Conservation (phyloP, 2,797 vertebrate genomes). For the Peromyscus eremicus region DNA sequence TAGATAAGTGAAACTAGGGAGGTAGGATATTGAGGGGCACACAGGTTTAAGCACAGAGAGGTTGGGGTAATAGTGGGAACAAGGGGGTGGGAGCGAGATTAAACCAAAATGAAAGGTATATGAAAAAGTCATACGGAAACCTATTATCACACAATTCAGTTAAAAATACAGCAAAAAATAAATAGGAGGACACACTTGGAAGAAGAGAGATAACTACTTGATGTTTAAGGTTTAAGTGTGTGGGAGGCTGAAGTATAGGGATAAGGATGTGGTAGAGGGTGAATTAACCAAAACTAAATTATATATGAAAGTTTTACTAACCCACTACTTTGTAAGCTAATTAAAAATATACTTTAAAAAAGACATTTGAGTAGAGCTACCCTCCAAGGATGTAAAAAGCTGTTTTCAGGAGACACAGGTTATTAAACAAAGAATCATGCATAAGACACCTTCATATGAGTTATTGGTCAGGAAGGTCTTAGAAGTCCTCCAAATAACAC, state of each 20-base stretch:
- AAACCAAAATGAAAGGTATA: not conserved
- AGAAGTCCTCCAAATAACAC: not conserved
- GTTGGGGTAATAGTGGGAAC: not conserved
- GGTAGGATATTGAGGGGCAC: not conserved
- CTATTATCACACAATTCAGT: not conserved
- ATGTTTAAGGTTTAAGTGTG: not conserved
- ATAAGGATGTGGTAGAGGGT: not conserved
- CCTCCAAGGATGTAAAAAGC: not conserved
- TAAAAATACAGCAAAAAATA: not conserved
- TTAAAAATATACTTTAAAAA: not conserved
- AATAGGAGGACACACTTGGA: not conserved
- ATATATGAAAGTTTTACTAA: not conserved
- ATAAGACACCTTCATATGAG: no score
- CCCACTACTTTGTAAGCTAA: not conserved
- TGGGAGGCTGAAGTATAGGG: not conserved
- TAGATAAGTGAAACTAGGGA: not conserved
- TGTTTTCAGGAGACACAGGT: not conserved
- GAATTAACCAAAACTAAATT: not conserved
- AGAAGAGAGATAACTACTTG: not conserved
- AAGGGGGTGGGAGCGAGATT: accelerated
- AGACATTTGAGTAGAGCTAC: not conserved
- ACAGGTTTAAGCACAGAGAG: not conserved
- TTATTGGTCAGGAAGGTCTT: not conserved
- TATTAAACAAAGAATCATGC: not conserved
- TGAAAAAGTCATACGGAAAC: not conserved